These are phyloP conservation scores for Paramuricea clavata DNA, from an alignment of 92 coral and sea anemone genomes.

Conservation along the genomic window DNA sequence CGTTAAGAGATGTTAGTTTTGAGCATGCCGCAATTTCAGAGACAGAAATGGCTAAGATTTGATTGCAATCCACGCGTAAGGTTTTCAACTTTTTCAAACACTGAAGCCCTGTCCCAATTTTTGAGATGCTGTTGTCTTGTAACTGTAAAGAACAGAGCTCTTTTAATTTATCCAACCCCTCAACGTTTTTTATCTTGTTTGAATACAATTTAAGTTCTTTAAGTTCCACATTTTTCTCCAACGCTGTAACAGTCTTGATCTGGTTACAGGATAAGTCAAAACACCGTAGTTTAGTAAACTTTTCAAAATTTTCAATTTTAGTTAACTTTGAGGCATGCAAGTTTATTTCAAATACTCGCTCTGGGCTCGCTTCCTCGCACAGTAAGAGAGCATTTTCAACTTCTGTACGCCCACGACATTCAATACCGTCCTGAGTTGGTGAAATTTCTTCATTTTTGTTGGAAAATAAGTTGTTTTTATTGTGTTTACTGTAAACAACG, in stretches of 20 bases:
- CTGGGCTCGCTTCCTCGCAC: constrained; percentile 75
- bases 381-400: constrained; percentile 6
- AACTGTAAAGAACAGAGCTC: constrained; percentile 83
- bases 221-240: constrained; percentile 80
- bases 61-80: constrained; percentile 85
- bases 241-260: constrained; percentile 63
- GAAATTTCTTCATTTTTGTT: not conserved
- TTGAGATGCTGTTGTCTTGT: constrained; percentile 87
- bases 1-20: constrained; percentile 80
- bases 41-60: constrained; percentile 69
- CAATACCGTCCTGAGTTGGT: not conserved
- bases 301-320: constrained; percentile 73
- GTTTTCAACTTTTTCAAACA: constrained; percentile 80
- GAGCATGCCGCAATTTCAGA: constrained; percentile 88
- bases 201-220: constrained; percentile 94
- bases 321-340: constrained; percentile 80
- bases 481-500: not conserved
- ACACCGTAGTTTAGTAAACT: constrained; percentile 82
- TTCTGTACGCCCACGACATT: not conserved
- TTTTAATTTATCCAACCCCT: constrained; percentile 85
- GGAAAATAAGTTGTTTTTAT: constrained; percentile 11
- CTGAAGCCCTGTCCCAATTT: constrained; percentile 85
- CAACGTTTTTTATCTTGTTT: constrained; percentile 78
- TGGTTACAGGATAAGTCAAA: constrained; percentile 92
- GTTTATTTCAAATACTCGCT: constrained; percentile 86